Evolutionary conservation across 2,888 invertebrate genomes (phyloP).

Genomic region (Prosopocoilus inquinatus): DNA sequence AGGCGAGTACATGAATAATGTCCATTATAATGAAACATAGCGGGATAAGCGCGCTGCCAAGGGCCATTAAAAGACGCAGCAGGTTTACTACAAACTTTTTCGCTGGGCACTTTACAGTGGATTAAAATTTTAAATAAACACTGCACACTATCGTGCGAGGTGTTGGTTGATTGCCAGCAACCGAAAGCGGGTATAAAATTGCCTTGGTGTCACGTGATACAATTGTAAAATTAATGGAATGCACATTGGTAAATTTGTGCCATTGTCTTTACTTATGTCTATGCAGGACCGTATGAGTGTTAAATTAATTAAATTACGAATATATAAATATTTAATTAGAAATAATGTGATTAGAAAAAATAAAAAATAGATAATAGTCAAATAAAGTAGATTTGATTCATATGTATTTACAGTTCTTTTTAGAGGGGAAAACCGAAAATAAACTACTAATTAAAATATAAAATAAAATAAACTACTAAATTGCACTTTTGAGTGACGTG

Average conservation of each 20-base stretch:
- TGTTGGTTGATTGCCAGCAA: conserved; percentile 38
- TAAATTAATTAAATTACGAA: too few species aligned
- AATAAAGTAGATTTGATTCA: too few species aligned
- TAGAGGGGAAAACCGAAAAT: not conserved
- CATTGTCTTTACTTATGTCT: conserved; percentile 28
- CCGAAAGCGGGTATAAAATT: conserved; percentile 46
- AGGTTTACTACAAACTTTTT: conserved; percentile 7
- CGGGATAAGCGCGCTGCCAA: conserved; percentile 9
- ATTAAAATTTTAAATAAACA: conserved; percentile 41
- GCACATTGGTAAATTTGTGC: conserved; percentile 27
- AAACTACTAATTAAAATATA: not conserved
- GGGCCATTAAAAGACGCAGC: conserved; percentile 6
- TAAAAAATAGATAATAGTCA: too few species aligned
- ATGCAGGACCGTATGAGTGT: conserved; percentile 6
- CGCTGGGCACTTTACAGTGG: conserved; percentile 40
- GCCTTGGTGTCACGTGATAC: conserved; percentile 30
- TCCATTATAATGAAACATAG: too few species aligned
- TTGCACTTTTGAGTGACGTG: too few species aligned
- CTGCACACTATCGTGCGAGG: conserved; percentile 25
- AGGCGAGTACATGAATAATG: too few species aligned
- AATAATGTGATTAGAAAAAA: too few species aligned
- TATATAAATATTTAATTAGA: too few species aligned
- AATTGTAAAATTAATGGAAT: conserved; percentile 25
- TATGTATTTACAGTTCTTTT: too few species aligned
- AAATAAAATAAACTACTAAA: not conserved